These are phyloP conservation scores for Rosalia funebris DNA, from an alignment of 2,888 invertebrate genomes.

Conservation along the genomic window DNA sequence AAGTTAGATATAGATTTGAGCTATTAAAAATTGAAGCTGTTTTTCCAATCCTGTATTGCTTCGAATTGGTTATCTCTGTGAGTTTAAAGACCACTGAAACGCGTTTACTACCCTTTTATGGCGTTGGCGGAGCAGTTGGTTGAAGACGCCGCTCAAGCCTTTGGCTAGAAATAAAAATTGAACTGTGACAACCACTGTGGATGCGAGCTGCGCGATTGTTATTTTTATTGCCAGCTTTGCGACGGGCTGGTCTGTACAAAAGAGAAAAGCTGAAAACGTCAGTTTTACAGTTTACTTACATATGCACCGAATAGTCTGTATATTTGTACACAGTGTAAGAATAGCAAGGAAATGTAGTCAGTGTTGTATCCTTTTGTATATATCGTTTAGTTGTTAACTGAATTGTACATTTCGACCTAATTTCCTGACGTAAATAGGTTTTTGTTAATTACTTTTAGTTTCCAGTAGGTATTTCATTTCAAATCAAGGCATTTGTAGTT, in stretches of 20 bases:
- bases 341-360: conserved; percentile 25
- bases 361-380: conserved; percentile 31
- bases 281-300: conserved; percentile 11
- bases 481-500: conserved; percentile 15
- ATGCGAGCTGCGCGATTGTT: no score
- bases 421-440: conserved; percentile 25
- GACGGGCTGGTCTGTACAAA: conserved; percentile 8
- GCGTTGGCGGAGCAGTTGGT: no score
- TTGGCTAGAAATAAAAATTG: no score
- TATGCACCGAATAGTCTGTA: conserved; percentile 25
- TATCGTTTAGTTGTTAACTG: conserved; percentile 29
- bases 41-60: no score
- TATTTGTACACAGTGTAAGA: conserved; percentile 30
- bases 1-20: no score
- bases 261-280: conserved; percentile 5
- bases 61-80: no score
- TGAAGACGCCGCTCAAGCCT: no score
- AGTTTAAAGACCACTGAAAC: no score
- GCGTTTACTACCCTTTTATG: no score
- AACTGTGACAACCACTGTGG: no score
- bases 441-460: conserved; percentile 32
- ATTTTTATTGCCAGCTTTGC: neutral
- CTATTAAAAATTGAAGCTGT: no score
- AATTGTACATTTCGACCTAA: conserved; percentile 27
- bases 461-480: conserved; percentile 28